These are phyloP conservation scores for Hyperopisus bebe DNA, from an alignment of 2,113 vertebrate species.

Conservation along the genomic window DNA sequence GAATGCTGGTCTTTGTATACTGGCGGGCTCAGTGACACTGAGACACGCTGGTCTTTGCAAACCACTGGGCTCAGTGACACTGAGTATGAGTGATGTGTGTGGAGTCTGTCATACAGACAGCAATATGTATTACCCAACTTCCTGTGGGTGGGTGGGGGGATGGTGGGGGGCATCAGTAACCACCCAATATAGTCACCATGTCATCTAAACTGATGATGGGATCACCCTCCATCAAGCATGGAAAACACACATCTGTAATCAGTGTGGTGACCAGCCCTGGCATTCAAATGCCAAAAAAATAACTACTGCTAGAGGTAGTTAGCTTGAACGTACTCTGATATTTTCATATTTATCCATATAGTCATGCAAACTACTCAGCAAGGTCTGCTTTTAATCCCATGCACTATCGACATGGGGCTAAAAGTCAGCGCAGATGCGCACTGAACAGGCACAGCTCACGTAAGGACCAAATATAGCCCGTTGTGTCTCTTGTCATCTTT, in stretches of 20 bases:
- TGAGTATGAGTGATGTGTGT: background rate
- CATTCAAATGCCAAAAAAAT: conserved; percentile 10
- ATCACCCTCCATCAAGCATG: background rate
- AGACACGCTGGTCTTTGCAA: background rate
- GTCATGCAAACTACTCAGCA: conserved; percentile 27
- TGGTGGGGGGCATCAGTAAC: background rate
- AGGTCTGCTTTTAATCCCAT: conserved; percentile 32
- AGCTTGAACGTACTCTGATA: background rate
- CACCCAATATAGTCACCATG: background rate
- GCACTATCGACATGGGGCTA: conserved; percentile 12
- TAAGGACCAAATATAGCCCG: conserved; percentile 24
- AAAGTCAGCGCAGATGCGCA: conserved; percentile 25
- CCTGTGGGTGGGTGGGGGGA: background rate
- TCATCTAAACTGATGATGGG: background rate
- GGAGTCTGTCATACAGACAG: background rate
- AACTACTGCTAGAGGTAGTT: background rate
- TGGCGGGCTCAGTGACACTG: background rate
- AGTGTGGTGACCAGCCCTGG: conserved; percentile 28
- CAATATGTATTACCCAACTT: background rate
- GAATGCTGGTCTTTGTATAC: background rate
- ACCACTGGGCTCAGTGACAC: background rate
- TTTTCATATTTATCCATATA: conserved; percentile 26
- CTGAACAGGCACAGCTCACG: conserved; percentile 17
- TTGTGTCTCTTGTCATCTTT: conserved; percentile 21
- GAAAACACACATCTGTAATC: conserved; percentile 26